These are phyloP conservation scores for Drosophila eohydei DNA, from an alignment of 2,888 invertebrate genomes.

Conservation along the genomic window DNA sequence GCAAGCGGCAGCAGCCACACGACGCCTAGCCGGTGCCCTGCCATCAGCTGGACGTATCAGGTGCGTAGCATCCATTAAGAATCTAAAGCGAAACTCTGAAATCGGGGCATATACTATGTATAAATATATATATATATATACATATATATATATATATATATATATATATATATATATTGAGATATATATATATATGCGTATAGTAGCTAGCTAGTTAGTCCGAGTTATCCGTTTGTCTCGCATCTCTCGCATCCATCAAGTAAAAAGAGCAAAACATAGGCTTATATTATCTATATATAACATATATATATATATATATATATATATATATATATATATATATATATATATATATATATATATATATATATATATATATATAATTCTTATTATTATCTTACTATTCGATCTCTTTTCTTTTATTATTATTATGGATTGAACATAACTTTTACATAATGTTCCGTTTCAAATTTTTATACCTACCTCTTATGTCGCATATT, in stretches of 20 bases:
- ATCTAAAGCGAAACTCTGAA: neutral
- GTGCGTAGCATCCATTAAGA: constrained; percentile 85
- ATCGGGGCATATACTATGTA: constrained; percentile 6
- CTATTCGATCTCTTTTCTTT: constrained; percentile 10
- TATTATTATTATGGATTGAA: constrained; percentile 48
- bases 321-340: neutral
- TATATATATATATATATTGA: neutral
- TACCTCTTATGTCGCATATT: constrained; percentile 62
- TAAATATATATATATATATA: constrained; percentile 5
- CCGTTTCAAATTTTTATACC: constrained; percentile 51
- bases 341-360: neutral
- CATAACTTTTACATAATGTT: constrained; percentile 49
- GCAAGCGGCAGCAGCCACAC: constrained; percentile 89
- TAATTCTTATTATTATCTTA: constrained; percentile 19
- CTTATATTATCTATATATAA: neutral
- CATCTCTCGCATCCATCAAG: neutral
- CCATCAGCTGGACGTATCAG: constrained; percentile 91
- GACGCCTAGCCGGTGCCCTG: constrained; percentile 92
- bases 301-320: neutral
- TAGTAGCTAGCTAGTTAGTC: neutral
- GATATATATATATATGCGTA: constrained; percentile 1
- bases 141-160: constrained; percentile 6
- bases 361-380: neutral
- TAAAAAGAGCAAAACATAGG: neutral
- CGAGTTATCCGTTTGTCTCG: constrained; percentile 13